Evolutionary conservation across 2,888 invertebrate species (phyloP), one percentile per base, ranked within the genome.

Genomic region (Zygogramma bicolorata): DNA sequence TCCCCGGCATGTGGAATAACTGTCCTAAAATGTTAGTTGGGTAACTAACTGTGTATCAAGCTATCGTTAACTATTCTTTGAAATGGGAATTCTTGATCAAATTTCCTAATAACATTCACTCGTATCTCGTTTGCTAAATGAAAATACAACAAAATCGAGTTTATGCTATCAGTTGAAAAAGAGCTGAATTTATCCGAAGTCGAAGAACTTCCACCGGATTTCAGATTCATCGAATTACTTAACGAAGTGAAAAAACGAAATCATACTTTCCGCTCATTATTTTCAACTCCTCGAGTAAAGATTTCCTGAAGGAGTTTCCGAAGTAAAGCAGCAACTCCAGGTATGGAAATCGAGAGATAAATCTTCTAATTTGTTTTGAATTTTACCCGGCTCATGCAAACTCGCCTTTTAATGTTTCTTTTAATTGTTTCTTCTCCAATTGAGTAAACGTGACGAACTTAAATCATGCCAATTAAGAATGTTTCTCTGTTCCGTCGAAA

Each of bases 391-490:
- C 25, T 25, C 6, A 53, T 22, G 13, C 53, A 27, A 53, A 53
- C n/a, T 53, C 25, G 27, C 13, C 13, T 7, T 25, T 53, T 53
- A 53, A 53, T 53, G 53, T 53, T 53, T 53, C 7, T 53, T 25
- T 25, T 53, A 53, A 53, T 53, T 53, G 53, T n/a, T 25, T 53
- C 53, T n/a, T n/a, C 27, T 18, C 25, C 27, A 53, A 53, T 22
- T 53, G 53, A 53, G 6, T 53, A n/a, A 27, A 53, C 53, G 53
- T 53, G 53, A 53, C 53, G 53, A 53, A 53, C n/a, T 53, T 53
- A 53, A 53, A 53, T 53, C 25, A 15, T 25, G 3, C 53, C 53
- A 53, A 53, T 53, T 53, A 53, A 2, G 27, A 53, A 25, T 53
- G 27, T 53, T 53, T 53, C 53, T 53, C 53, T 53, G 2, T 53